A percentile compares a stretch with the other conserved stretches of the same genome.
Conservation (phyloP, 2,113 vertebrate species). For the Phaetusa simplex region DNA sequence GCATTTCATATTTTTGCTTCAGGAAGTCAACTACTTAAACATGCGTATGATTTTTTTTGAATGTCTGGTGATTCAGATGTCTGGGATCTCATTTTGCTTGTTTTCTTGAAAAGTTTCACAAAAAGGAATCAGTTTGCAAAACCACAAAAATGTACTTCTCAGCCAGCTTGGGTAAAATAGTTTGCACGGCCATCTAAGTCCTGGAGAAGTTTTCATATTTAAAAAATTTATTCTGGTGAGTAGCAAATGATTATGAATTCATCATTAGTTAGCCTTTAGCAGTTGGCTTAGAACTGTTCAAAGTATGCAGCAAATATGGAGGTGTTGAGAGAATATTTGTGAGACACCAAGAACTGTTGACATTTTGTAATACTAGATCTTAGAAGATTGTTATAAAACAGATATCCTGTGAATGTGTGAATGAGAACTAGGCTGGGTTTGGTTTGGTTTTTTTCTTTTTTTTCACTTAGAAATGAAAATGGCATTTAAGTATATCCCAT, state of each 20-base stretch:
- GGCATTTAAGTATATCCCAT: not conserved
- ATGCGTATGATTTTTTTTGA: not conserved
- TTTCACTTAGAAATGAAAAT: not conserved
- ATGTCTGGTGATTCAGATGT: conserved; percentile 63
- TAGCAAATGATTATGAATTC: not conserved
- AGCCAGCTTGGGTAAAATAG: conserved; percentile 5
- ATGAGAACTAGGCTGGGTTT: not conserved
- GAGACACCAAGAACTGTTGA: not conserved
- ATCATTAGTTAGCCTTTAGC: not conserved
- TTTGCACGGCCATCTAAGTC: not conserved
- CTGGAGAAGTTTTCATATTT: not conserved
- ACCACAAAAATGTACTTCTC: conserved; percentile 64
- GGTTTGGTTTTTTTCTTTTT: not conserved
- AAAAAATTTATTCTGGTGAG: not conserved
- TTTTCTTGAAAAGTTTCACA: conserved; percentile 53
- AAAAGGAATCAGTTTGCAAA: conserved; percentile 55
- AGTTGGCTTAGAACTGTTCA: not conserved
- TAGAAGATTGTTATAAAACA: not conserved
- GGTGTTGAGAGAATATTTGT: not conserved
- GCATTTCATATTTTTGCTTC: not conserved
- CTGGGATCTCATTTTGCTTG: conserved; percentile 54
- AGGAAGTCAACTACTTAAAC: conserved; percentile 16
- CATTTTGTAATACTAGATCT: not conserved
- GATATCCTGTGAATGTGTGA: not conserved
- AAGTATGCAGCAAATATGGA: not conserved